These are phyloP conservation scores for Oryzias javanicus DNA, from an alignment of 2,113 vertebrate genomes.

Conservation along the genomic window DNA sequence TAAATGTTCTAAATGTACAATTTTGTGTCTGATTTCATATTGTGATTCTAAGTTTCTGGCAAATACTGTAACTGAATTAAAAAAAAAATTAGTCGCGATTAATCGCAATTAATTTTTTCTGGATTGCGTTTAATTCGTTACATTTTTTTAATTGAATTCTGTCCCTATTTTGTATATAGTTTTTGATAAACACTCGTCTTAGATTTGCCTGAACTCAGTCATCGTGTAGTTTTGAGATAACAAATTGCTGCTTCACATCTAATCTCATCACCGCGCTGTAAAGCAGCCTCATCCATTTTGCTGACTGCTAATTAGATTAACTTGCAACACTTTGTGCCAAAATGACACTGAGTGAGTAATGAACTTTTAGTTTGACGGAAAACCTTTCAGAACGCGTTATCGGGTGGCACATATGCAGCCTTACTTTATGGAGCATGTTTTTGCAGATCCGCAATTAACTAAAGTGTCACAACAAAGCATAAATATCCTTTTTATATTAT, in stretches of 20 bases:
- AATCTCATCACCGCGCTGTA: slow-evolving; percentile 29
- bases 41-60: too few species aligned
- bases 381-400: slow-evolving; percentile 14
- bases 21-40: too few species aligned
- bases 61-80: too few species aligned
- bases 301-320: slow-evolving; percentile 52
- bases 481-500: background rate
- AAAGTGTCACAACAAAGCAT: background rate
- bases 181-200: slow-evolving; percentile 17
- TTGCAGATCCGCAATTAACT: background rate
- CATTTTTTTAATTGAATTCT: too few species aligned
- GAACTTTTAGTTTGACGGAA: slow-evolving; percentile 28
- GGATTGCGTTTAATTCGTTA: too few species aligned
- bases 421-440: slow-evolving; percentile 11
- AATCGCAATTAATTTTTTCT: too few species aligned
- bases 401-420: background rate
- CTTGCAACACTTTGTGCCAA: slow-evolving; percentile 16
- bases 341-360: slow-evolving; percentile 26
- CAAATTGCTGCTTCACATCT: slow-evolving; percentile 40
- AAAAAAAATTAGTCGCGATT: too few species aligned
- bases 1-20: too few species aligned
- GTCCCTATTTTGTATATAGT: too few species aligned
- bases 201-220: slow-evolving; percentile 15
- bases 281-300: slow-evolving; percentile 37
- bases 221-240: slow-evolving; percentile 30